Conservation (phyloP, 2,797 vertebrate species). For the Rhynchotus rufescens region DNA sequence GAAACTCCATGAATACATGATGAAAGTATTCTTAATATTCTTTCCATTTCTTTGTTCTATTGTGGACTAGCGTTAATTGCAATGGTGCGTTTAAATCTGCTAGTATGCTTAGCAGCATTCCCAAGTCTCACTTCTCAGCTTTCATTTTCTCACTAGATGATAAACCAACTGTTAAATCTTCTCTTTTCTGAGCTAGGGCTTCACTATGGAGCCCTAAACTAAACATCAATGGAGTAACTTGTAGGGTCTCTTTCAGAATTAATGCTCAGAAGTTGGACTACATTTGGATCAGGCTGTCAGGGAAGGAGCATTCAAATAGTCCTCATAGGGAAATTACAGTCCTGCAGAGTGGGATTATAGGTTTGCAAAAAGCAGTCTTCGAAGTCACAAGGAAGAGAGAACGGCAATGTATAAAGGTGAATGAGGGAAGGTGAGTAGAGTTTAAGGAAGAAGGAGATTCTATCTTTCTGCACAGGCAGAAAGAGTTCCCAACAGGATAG, state of each 20-base stretch:
- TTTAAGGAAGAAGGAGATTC: neutral
- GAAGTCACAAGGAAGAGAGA: neutral
- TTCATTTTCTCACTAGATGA: constrained; percentile 12
- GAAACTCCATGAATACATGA: neutral
- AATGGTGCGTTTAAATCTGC: neutral
- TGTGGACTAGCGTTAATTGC: neutral
- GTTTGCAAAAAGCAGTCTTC: neutral
- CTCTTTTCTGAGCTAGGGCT: neutral
- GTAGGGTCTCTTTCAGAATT: neutral
- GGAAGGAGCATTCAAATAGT: neutral
- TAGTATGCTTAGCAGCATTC: neutral
- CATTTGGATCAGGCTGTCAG: neutral
- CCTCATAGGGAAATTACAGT: fast-evolving
- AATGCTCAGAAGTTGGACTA: fast-evolving
- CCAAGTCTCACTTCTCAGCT: neutral
- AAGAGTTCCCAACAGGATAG: neutral
- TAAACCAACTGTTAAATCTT: constrained; percentile 12
- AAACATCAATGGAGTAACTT: neutral
- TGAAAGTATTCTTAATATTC: neutral
- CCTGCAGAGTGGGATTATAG: neutral
- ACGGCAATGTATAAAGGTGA: neutral
- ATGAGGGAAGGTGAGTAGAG: neutral
- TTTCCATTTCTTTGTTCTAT: neutral
- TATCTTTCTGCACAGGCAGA: neutral
- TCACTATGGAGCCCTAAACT: neutral